Conservation (phyloP, 2,888 invertebrate genomes). For the Callyntrura guangdongensis region DNA sequence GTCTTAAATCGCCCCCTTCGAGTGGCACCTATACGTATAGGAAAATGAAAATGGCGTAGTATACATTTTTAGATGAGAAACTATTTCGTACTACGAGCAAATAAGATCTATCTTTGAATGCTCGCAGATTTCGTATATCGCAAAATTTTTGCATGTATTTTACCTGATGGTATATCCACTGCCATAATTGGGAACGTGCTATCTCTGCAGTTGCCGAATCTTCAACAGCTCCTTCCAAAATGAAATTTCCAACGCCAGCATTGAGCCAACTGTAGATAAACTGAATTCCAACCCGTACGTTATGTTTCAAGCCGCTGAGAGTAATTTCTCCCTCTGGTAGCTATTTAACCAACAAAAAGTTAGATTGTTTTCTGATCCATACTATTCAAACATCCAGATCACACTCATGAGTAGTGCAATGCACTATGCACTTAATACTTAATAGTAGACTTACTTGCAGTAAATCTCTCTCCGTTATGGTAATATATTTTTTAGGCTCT, state of each 20-base stretch:
- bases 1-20: constrained; percentile 86
- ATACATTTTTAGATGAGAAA: not conserved
- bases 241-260: constrained; percentile 89
- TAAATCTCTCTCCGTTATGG: constrained; percentile 87
- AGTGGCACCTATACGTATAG: constrained; percentile 87
- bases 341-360: constrained; percentile 44
- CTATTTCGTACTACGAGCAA: no score
- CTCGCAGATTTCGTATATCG: not conserved
- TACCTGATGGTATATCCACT: constrained; percentile 90
- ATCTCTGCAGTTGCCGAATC: constrained; percentile 93
- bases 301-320: constrained; percentile 88
- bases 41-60: not conserved
- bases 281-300: constrained; percentile 89
- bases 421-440: constrained; percentile 2
- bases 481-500: constrained; percentile 86
- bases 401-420: no score
- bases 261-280: constrained; percentile 90
- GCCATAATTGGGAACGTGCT: constrained; percentile 91
- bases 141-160: constrained; percentile 69
- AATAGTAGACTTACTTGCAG: constrained; percentile 85
- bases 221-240: constrained; percentile 89
- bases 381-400: not conserved
- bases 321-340: constrained; percentile 90
- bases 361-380: not conserved
- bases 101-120: not conserved